phyloP scores from a whole-genome alignment of 2,797 vertebrate genomes.

The Cottoperca gobio region DNA sequence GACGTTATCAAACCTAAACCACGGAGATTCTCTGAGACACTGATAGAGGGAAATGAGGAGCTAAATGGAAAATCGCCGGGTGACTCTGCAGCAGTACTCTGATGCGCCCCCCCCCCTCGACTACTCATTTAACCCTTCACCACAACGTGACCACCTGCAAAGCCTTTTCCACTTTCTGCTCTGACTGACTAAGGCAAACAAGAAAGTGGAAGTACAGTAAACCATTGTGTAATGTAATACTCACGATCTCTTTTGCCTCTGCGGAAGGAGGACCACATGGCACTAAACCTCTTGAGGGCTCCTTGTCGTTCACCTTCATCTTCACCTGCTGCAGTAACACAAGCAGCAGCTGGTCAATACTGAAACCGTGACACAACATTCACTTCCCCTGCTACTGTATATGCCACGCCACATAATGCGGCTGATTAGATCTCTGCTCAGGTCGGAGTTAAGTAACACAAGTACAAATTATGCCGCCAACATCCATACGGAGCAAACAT shows the following conservation, averaged over 20 bases:
- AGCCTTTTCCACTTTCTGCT: neutral
- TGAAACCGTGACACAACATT: neutral
- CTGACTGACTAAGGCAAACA: neutral
- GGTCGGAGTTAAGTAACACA: neutral
- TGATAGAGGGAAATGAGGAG: neutral
- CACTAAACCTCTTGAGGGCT: slow-evolving; percentile 80
- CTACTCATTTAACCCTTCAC: neutral
- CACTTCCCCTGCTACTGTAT: neutral
- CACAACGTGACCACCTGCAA: neutral
- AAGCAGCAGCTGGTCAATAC: neutral
- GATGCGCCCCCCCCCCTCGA: no score
- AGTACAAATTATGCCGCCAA: neutral
- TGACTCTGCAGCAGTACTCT: neutral
- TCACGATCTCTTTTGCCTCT: slow-evolving; percentile 76
- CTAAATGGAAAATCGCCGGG: neutral
- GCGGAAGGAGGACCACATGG: slow-evolving; percentile 78
- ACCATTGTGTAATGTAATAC: slow-evolving; percentile 39
- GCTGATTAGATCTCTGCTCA: neutral
- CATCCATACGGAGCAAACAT: neutral
- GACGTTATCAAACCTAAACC: neutral
- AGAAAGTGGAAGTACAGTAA: neutral
- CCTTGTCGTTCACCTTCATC: slow-evolving; percentile 67
- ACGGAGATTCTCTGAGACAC: neutral
- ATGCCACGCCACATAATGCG: neutral
- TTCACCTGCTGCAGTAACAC: slow-evolving; percentile 45